Percentiles rank a stretch among this genome's conserved stretches.
These are phyloP conservation scores for Hippocampus guttulatus DNA, from an alignment of 2,113 vertebrate species.

Conservation along the genomic window DNA sequence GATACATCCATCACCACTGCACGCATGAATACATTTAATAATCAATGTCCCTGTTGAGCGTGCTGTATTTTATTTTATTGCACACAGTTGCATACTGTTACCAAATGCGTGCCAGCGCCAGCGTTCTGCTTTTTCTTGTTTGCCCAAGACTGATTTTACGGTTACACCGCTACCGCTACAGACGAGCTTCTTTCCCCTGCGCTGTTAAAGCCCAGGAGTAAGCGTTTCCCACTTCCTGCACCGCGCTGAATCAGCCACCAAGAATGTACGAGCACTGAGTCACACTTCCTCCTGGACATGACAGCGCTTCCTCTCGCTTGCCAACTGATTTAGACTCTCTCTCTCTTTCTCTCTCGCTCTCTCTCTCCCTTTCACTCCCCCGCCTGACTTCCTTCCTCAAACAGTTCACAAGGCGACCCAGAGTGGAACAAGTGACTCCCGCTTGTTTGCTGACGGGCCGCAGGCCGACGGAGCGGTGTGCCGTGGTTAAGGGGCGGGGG, in stretches of 20 bases:
- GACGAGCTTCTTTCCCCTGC: slow-evolving; percentile 39
- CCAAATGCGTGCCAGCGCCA: background rate
- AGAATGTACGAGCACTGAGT: slow-evolving; percentile 74
- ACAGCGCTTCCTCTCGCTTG: slow-evolving; percentile 69
- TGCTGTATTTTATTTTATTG: no score
- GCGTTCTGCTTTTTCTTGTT: background rate
- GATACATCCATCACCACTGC: no score
- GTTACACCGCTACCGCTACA: slow-evolving; percentile 32
- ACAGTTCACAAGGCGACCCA: slow-evolving; percentile 33
- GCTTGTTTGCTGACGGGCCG: slow-evolving; percentile 26
- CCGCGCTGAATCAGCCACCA: slow-evolving; percentile 72
- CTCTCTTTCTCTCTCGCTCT: slow-evolving; percentile 35
- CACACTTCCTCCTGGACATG: slow-evolving; percentile 80
- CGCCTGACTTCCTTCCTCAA: slow-evolving; percentile 41
- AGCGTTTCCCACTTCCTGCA: slow-evolving; percentile 68
- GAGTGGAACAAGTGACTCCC: slow-evolving; percentile 68
- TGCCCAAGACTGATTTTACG: slow-evolving; percentile 28
- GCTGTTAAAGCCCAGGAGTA: slow-evolving; percentile 55
- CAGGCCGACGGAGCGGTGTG: slow-evolving; percentile 1
- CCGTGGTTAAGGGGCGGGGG: background rate
- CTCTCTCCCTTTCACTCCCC: slow-evolving; percentile 43
- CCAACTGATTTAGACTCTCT: slow-evolving; percentile 54
- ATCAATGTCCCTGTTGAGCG: no score
- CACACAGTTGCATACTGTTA: background rate
- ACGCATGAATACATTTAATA: no score